Base-by-base conservation (phyloP, 2,888 invertebrate species). In the Pycnomerus fuliginosus region DNA sequence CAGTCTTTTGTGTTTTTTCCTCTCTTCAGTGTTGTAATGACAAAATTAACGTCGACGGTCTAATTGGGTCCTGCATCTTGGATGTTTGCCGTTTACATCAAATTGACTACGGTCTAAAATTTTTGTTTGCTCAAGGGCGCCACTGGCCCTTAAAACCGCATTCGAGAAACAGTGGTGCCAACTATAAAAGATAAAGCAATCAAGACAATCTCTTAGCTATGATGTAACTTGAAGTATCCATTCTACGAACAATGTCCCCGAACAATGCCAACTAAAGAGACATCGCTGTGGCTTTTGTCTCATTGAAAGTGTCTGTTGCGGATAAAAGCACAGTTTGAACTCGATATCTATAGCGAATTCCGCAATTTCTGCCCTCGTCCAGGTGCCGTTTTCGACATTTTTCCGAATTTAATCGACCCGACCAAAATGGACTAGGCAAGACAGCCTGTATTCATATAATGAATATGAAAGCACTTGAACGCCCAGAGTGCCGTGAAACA, bases 161-260 rank as follows among this genome's bases (percentile, higher is more conserved):
- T 27, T 10, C 11, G 27, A 5, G 11, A 7, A 5, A 27, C 27
- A 4, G 58, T 58, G 52, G 55, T 46, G 44, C 57, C 42, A 49
- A 62, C 58, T 60, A 62, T n/a, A 11, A 4, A 16, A 69, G 68
- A 69, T 69, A 70, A 71, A 68, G 69, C 70, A 70, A 70, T 70
- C 69, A 62, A 63, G 64, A 67, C 67, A 62, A 70, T 70, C 69
- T 70, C 69, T 70, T 68, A 61, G 69, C 68, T 68, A 70, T 69
- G 70, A 71, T 72, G 72, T 71, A 71, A 72, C 70, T 70, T 71
- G 69, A 71, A 70, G 71, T 70, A 70, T 71, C 70, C 61, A 70
- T 71, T 70, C 68, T 53, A 56, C 59, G 64, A 68, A 71, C 68
- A 70, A 69, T 67, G 59, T 55, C 50, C 43, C 38, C 53, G 60